Percentiles rank a stretch among this genome's conserved stretches.
Evolutionary conservation across 2,888 invertebrate species (phyloP).

Genomic region (Andrena hattorfiana): DNA sequence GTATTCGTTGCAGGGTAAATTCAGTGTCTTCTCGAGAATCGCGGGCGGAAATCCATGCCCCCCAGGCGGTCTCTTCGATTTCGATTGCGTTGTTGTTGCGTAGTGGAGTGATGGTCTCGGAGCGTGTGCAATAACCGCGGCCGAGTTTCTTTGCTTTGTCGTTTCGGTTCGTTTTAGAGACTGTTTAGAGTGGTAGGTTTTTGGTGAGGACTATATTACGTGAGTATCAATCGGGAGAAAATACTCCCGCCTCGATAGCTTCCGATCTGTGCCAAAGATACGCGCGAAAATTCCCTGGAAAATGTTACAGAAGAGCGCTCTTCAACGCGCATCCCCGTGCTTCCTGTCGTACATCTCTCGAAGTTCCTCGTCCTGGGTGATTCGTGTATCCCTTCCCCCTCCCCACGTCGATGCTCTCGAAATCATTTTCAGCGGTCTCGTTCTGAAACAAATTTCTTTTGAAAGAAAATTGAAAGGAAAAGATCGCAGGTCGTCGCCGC

Average conservation of each 20-base stretch:
- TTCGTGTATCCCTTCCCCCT: conserved; percentile 15
- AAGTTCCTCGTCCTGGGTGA: conserved; percentile 19
- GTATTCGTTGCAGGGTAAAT: conserved; percentile 53
- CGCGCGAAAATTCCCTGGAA: conserved; percentile 22
- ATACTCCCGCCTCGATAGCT: conserved; percentile 45
- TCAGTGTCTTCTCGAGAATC: conserved; percentile 50
- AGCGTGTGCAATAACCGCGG: conserved; percentile 14
- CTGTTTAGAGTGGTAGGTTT: background rate
- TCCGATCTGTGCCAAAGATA: conserved; percentile 63
- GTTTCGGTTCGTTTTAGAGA: conserved; percentile 18
- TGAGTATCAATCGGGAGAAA: background rate
- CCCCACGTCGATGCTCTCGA: background rate
- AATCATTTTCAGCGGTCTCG: background rate
- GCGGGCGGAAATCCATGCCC: conserved; percentile 11
- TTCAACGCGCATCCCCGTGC: conserved; percentile 44
- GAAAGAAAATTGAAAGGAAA: background rate
- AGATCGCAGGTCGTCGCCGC: background rate
- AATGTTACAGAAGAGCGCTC: conserved; percentile 8
- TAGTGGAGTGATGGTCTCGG: background rate
- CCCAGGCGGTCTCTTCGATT: conserved; percentile 18
- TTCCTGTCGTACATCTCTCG: conserved; percentile 38
- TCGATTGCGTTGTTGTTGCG: conserved; percentile 18
- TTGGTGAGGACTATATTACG: background rate
- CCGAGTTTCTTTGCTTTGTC: background rate
- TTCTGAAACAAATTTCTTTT: background rate